Conservation (phyloP, 1,140 invertebrate genomes). For the Frieseomelitta varia region DNA sequence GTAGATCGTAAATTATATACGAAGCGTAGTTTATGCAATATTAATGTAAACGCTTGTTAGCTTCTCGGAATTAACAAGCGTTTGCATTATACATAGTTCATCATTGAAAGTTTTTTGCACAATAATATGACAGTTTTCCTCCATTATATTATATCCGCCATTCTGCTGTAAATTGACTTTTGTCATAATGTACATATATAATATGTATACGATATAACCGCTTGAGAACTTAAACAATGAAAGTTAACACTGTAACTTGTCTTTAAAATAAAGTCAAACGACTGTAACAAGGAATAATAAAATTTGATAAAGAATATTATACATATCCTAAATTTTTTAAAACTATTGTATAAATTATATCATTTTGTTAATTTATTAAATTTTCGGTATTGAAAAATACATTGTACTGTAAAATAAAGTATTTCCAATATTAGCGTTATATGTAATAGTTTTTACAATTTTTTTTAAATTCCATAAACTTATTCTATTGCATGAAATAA, state of each 20-base stretch:
- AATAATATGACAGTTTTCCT: too few species aligned
- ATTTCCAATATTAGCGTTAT: not conserved
- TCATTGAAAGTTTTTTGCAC: too few species aligned
- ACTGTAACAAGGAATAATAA: not conserved
- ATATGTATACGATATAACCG: not conserved
- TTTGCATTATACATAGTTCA: too few species aligned
- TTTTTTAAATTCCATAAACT: not conserved
- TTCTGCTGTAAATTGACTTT: too few species aligned
- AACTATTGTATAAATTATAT: not conserved
- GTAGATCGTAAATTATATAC: constrained; percentile 6
- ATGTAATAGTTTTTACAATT: too few species aligned
- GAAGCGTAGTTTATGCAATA: not conserved
- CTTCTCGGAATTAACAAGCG: too few species aligned
- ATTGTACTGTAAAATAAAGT: not conserved
- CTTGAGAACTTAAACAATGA: not conserved
- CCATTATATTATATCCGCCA: too few species aligned
- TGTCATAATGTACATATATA: not conserved
- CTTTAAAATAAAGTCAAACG: not conserved
- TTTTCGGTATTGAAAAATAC: not conserved
- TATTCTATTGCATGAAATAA: not conserved
- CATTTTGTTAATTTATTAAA: not conserved
- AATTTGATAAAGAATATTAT: not conserved
- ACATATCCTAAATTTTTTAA: not conserved
- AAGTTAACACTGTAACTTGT: constrained; percentile 2
- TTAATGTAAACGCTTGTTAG: not conserved